phyloP scores from a whole-genome alignment of 1,140 invertebrate species.

The Papilio glaucus region DNA sequence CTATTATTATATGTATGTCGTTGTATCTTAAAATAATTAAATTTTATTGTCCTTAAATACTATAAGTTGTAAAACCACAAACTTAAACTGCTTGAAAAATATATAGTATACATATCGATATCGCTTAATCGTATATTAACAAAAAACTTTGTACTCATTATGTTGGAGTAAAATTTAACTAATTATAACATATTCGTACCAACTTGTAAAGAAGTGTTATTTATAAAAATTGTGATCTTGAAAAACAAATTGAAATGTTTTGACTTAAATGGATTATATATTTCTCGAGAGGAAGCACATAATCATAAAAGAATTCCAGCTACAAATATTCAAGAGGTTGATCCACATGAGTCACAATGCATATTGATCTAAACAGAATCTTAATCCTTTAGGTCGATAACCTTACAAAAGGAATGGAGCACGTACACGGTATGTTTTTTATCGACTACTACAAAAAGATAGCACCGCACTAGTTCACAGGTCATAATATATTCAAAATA shows the following conservation, averaged over 20 bases:
- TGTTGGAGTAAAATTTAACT: too few relatives aligned
- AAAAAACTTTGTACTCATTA: too few relatives aligned
- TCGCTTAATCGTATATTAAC: neutral
- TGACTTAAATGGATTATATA: neutral
- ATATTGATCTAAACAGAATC: slow-evolving; percentile 58
- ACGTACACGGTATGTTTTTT: slow-evolving; percentile 52
- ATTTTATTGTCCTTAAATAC: too few relatives aligned
- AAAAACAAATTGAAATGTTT: neutral
- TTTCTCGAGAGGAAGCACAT: neutral
- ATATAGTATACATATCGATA: neutral
- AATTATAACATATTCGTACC: too few relatives aligned
- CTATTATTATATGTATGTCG: too few relatives aligned
- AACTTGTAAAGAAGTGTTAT: neutral
- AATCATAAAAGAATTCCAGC: slow-evolving; percentile 48
- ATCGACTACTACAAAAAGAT: slow-evolving; percentile 62
- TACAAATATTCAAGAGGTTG: slow-evolving; percentile 62
- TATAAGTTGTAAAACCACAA: neutral
- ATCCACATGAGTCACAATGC: slow-evolving; percentile 63
- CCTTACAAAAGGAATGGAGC: slow-evolving; percentile 59
- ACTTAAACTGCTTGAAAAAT: neutral
- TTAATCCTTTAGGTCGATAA: slow-evolving; percentile 69
- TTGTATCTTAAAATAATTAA: too few relatives aligned
- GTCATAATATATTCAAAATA: slow-evolving; percentile 79
- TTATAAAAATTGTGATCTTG: neutral
- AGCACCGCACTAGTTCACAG: slow-evolving; percentile 72